Conservation (phyloP, 2,113 vertebrate species). For the Prunella himalayana region DNA sequence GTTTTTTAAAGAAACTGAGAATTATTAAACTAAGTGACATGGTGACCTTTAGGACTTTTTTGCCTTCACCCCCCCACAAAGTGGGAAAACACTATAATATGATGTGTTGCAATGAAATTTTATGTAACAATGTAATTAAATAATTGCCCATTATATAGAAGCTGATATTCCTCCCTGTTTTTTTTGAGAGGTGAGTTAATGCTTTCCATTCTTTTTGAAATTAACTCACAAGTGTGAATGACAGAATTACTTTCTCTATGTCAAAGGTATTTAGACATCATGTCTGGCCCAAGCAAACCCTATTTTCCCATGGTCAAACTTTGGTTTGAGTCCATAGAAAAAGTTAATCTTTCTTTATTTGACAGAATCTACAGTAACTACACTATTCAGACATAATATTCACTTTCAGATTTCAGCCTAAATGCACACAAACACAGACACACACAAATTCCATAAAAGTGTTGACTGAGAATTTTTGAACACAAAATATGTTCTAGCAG, state of each 20-base stretch:
- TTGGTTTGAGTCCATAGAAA: not conserved
- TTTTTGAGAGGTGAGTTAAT: not conserved
- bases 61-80: rapidly evolving
- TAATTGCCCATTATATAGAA: not conserved
- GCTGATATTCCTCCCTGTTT: not conserved
- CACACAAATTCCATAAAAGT: not conserved
- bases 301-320: not conserved
- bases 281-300: not conserved
- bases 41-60: not conserved
- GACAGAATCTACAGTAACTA: not conserved
- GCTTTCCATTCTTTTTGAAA: not conserved
- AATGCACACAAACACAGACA: not conserved
- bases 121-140: not conserved
- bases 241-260: not conserved
- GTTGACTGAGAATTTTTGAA: conserved; percentile 30
- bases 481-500: not conserved
- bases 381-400: not conserved
- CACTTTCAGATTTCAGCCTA: not conserved
- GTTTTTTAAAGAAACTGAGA: not conserved
- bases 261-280: not conserved
- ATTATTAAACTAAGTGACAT: not conserved
- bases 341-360: not conserved
- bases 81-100: not conserved
- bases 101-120: not conserved
- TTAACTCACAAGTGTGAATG: not conserved